phyloP scores from a whole-genome alignment of 2,888 invertebrate species.

The Aricia artaxerxes region DNA sequence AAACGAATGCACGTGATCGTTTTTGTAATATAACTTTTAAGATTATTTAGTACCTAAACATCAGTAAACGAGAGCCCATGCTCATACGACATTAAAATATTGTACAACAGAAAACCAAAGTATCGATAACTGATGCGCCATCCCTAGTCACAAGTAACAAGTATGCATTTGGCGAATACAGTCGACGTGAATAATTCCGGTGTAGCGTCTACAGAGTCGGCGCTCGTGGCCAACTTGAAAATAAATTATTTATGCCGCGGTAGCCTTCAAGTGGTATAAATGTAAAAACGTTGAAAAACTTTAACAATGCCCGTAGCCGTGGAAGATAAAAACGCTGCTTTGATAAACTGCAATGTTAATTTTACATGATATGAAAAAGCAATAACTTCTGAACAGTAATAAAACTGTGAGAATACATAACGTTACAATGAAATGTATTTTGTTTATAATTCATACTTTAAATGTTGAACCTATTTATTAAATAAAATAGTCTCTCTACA shows the following conservation, averaged over 20 bases:
- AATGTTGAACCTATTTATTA: neutral
- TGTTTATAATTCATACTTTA: neutral
- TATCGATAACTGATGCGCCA: slow-evolving; percentile 27
- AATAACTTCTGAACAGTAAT: slow-evolving; percentile 1
- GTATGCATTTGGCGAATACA: slow-evolving; percentile 39
- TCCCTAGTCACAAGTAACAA: slow-evolving; percentile 23
- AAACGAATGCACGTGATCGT: too few species aligned
- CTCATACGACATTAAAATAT: neutral
- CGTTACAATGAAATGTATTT: neutral
- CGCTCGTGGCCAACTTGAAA: slow-evolving; percentile 44
- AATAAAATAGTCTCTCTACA: neutral
- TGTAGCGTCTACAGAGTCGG: slow-evolving; percentile 44
- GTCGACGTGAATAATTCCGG: slow-evolving; percentile 61
- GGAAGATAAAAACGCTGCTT: slow-evolving; percentile 30
- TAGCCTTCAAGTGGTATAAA: slow-evolving; percentile 37
- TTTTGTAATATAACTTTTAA: too few species aligned
- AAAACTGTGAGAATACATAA: neutral
- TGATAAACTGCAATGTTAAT: slow-evolving; percentile 24
- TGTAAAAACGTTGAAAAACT: slow-evolving; percentile 33
- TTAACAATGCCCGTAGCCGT: slow-evolving; percentile 30
- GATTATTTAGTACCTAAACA: too few species aligned
- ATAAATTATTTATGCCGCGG: slow-evolving; percentile 58
- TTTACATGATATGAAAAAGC: slow-evolving; percentile 18
- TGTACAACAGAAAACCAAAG: neutral
- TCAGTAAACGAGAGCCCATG: too few species aligned